Evolutionary conservation across 2,113 vertebrate genomes (phyloP).

Genomic region (Passer montanus): DNA sequence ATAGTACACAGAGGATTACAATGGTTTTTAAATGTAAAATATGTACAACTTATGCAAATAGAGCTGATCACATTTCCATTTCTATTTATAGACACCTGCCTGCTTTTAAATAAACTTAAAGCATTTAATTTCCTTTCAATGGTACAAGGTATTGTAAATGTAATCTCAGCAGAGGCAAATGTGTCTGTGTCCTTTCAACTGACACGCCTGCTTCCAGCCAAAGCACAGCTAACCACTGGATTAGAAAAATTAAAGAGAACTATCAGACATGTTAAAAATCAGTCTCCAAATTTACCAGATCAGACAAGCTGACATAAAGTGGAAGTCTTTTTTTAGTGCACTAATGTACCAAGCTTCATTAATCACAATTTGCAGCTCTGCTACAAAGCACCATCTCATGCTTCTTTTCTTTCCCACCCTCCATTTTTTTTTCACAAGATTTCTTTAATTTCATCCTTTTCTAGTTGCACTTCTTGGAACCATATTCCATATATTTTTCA

Average conservation of each 20-base stretch:
- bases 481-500: neutral
- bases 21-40: neutral
- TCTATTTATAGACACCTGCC: neutral
- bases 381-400: neutral
- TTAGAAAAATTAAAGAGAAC: neutral
- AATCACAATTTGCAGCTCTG: neutral
- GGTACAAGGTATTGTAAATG: neutral
- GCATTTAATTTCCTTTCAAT: neutral
- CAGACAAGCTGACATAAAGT: neutral
- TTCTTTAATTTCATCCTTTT: neutral
- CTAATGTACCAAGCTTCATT: neutral
- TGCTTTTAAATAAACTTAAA: slow-evolving; percentile 16
- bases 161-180: neutral
- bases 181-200: neutral
- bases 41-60: neutral
- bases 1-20: neutral
- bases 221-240: neutral
- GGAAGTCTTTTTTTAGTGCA: neutral
- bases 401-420: neutral
- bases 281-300: neutral
- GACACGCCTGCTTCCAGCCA: neutral
- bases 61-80: neutral
- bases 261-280: neutral
- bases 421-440: neutral
- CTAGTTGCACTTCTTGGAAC: neutral